Evolutionary conservation across 2,113 vertebrate genomes (phyloP).

Genomic region (Periophthalmus modestus): DNA sequence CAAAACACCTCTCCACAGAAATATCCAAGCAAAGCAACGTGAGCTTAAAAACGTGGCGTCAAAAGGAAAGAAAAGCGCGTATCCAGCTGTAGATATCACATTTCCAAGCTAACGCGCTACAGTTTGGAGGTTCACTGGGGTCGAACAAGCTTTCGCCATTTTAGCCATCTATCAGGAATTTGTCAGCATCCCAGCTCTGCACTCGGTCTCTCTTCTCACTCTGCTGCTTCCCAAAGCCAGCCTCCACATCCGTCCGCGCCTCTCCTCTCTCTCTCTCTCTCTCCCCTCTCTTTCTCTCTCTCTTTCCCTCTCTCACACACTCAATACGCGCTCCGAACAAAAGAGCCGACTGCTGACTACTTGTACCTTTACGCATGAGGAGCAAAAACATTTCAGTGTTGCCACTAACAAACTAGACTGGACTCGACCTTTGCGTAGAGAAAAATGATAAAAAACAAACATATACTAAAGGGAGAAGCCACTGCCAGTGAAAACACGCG

Average conservation of each 20-base stretch:
- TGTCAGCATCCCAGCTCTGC: slow-evolving; percentile 78
- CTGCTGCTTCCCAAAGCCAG: slow-evolving; percentile 55
- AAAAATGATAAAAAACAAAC: too few species aligned
- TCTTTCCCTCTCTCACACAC: slow-evolving; percentile 15
- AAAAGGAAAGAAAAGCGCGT: slow-evolving; percentile 2
- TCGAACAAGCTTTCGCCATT: slow-evolving; percentile 87
- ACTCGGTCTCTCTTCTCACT: slow-evolving; percentile 33
- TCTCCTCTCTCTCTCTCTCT: slow-evolving; percentile 33
- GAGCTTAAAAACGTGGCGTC: slow-evolving; percentile 27
- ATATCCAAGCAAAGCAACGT: slow-evolving; percentile 62
- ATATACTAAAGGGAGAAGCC: not conserved
- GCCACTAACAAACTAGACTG: slow-evolving; percentile 16
- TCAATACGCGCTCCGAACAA: slow-evolving; percentile 60
- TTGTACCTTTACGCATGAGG: slow-evolving; percentile 35
- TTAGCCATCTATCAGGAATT: slow-evolving; percentile 84
- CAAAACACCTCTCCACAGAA: slow-evolving; percentile 40
- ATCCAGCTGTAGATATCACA: slow-evolving; percentile 57
- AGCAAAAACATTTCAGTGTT: slow-evolving; percentile 40
- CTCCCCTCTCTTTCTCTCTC: slow-evolving; percentile 25
- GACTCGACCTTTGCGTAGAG: not conserved
- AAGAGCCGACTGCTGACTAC: slow-evolving; percentile 59
- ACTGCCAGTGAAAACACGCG: not conserved
- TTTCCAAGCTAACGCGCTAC: slow-evolving; percentile 64
- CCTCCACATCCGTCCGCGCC: slow-evolving; percentile 16
- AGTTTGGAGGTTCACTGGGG: slow-evolving; percentile 64